Conservation (phyloP, 2,797 vertebrate genomes). For the Cyclopterus lumpus region DNA sequence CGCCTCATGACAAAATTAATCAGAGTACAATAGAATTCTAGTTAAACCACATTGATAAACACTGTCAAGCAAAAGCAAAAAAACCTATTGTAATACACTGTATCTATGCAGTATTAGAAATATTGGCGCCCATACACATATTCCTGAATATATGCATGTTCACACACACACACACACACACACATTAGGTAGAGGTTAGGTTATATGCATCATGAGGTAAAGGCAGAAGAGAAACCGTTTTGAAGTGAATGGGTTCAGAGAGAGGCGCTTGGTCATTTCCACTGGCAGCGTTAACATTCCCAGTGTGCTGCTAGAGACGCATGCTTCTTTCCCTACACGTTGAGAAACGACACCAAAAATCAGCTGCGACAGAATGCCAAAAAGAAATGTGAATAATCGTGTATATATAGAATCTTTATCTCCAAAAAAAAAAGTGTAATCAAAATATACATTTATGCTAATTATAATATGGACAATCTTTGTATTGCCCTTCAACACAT, state of each 20-base stretch:
- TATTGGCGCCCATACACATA: slow-evolving; percentile 77
- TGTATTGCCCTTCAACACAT: slow-evolving; percentile 28
- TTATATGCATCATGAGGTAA: slow-evolving; percentile 79
- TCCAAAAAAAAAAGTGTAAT: slow-evolving; percentile 41
- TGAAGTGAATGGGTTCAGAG: slow-evolving; percentile 68
- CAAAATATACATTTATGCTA: slow-evolving; percentile 70
- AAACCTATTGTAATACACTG: slow-evolving; percentile 74
- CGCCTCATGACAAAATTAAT: slow-evolving; percentile 74
- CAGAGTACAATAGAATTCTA: slow-evolving; percentile 61
- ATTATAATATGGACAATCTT: slow-evolving; percentile 55
- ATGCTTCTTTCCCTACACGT: slow-evolving; percentile 67
- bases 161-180: slow-evolving; percentile 74
- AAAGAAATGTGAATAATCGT: slow-evolving; percentile 35
- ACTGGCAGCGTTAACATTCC: slow-evolving; percentile 66
- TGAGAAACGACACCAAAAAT: slow-evolving; percentile 50
- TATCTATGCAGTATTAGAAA: slow-evolving; percentile 76
- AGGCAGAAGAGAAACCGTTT: slow-evolving; percentile 75
- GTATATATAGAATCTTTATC: slow-evolving; percentile 56
- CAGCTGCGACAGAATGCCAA: slow-evolving; percentile 40
- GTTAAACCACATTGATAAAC: slow-evolving; percentile 70
- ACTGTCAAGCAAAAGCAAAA: slow-evolving; percentile 77
- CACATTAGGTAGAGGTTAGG: slow-evolving; percentile 74
- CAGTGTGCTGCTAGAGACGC: slow-evolving; percentile 70
- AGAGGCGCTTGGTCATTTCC: slow-evolving; percentile 56
- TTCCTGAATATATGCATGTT: slow-evolving; percentile 79